Conservation (phyloP, 2,113 vertebrate species). For the Prolemur simus region DNA sequence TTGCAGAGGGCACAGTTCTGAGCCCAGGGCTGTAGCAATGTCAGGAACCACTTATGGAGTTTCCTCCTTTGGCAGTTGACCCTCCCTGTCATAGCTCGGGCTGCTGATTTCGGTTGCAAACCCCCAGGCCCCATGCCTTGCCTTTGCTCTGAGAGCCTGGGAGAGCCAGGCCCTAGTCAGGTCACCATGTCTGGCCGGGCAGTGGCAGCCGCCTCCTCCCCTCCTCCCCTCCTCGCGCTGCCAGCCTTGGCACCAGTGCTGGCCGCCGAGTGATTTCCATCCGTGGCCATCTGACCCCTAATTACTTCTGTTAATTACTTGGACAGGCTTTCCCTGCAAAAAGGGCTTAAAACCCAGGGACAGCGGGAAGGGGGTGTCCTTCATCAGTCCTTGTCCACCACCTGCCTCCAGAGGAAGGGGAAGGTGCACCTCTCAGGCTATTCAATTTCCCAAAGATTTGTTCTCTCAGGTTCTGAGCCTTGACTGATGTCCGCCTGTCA, state of each 20-base stretch:
- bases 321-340: constrained; percentile 59
- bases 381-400: constrained; percentile 55
- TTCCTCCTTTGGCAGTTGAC: neutral
- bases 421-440: neutral
- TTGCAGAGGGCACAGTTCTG: neutral
- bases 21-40: neutral
- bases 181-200: accelerated
- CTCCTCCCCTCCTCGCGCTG: neutral
- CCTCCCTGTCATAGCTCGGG: neutral
- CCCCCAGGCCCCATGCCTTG: neutral
- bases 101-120: neutral
- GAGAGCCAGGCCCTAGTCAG: neutral
- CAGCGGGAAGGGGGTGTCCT: neutral
- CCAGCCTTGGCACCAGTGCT: constrained; percentile 6
- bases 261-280: constrained; percentile 49
- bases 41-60: neutral
- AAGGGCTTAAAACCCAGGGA: constrained; percentile 27
- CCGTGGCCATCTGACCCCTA: constrained; percentile 73
- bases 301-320: constrained; percentile 77
- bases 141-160: neutral
- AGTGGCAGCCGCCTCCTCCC: accelerated
- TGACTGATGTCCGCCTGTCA: neutral
- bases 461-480: neutral
- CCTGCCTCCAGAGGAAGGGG: neutral
- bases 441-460: neutral